Evolutionary conservation across 2,888 invertebrate species (phyloP).

Genomic region (Meliscaeva auricollis): DNA sequence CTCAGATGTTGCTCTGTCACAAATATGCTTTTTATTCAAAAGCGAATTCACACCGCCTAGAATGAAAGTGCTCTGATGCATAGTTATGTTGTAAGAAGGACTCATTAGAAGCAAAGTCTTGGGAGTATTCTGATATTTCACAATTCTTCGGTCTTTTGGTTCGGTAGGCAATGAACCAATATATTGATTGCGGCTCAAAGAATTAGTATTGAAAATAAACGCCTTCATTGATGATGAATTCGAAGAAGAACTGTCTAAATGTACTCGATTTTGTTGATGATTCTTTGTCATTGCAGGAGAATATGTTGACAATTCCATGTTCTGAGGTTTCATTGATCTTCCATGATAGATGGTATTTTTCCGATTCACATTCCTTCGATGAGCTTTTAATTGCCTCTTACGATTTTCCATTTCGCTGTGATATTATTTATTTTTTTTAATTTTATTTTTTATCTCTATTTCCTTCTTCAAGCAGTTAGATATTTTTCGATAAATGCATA

Average conservation of each 20-base stretch:
- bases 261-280: conserved; percentile 2
- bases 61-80: conserved; percentile 28
- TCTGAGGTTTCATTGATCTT: conserved; percentile 10
- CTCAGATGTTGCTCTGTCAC: conserved; percentile 13
- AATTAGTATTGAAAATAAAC: conserved; percentile 54
- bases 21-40: conserved; percentile 12
- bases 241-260: conserved; percentile 10
- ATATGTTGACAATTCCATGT: background rate
- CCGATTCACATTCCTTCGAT: conserved; percentile 32
- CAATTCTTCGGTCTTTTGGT: conserved; percentile 33
- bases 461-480: background rate
- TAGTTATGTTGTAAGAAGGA: conserved; percentile 8
- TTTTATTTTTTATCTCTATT: background rate
- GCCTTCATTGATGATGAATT: conserved; percentile 58
- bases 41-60: conserved; percentile 46
- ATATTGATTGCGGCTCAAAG: conserved; percentile 46
- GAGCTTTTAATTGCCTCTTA: conserved; percentile 47
- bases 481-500: conserved; percentile 28
- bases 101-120: conserved; percentile 31
- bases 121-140: conserved; percentile 15
- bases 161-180: conserved; percentile 15
- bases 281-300: conserved; percentile 6
- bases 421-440: background rate
- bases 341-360: conserved; percentile 33
- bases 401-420: conserved; percentile 54